phyloP scores from a whole-genome alignment of 2,113 vertebrate species.

The Ivindomyrus marchei region DNA sequence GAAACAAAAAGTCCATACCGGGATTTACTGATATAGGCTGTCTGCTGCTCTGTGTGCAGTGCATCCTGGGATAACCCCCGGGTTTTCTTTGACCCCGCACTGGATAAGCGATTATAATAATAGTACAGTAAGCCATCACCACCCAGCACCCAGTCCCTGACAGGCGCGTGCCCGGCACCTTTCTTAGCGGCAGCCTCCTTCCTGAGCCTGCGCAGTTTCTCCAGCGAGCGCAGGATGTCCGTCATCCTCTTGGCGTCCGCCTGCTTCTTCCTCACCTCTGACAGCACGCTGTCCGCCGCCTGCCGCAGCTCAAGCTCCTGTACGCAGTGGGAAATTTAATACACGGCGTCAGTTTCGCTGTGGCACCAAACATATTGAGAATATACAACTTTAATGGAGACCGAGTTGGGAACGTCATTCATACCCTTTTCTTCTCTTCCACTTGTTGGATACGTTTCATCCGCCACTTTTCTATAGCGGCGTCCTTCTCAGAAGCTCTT shows the following conservation, averaged over 20 bases:
- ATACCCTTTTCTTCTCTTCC: slow-evolving; percentile 82
- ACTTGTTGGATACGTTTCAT: slow-evolving; percentile 70
- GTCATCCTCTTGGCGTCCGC: slow-evolving; percentile 83
- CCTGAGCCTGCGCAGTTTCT: slow-evolving; percentile 82
- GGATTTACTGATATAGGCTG: too few species aligned
- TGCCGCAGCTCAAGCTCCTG: slow-evolving; percentile 87
- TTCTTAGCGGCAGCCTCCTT: slow-evolving; percentile 89
- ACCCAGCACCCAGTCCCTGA: not conserved
- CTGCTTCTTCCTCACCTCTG: slow-evolving; percentile 91
- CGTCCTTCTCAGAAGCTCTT: slow-evolving; percentile 60
- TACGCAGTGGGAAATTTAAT: not conserved
- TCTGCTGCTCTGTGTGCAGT: too few species aligned
- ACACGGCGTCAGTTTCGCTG: not conserved
- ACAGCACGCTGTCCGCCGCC: slow-evolving; percentile 81
- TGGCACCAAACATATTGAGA: not conserved
- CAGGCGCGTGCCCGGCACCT: slow-evolving; percentile 56
- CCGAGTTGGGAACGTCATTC: not conserved
- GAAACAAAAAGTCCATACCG: too few species aligned
- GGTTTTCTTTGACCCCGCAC: not conserved
- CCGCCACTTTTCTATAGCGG: slow-evolving; percentile 75
- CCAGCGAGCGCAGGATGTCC: slow-evolving; percentile 75
- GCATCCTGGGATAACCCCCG: too few species aligned
- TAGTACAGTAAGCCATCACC: not conserved
- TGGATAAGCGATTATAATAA: not conserved
- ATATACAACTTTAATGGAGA: not conserved